phyloP scores from a whole-genome alignment of 2,888 invertebrate species.

The Ligdia adustata region DNA sequence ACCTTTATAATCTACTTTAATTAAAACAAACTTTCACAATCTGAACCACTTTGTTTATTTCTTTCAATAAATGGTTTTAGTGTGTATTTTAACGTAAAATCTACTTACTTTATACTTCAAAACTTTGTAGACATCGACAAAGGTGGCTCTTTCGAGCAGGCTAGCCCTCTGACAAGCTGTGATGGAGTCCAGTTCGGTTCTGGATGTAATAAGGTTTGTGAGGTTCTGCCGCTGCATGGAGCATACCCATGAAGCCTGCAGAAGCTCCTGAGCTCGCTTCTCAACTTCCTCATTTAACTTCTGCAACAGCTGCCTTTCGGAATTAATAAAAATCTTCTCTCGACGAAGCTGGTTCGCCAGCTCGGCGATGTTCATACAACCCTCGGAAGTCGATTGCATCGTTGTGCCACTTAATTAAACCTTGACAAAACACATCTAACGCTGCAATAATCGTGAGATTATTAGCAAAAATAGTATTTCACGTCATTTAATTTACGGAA shows the following conservation, averaged over 20 bases:
- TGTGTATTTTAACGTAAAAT: no score
- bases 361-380: conserved; percentile 79
- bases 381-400: conserved; percentile 79
- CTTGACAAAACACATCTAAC: conserved; percentile 49
- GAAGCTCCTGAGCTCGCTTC: conserved; percentile 79
- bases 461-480: conserved; percentile 48
- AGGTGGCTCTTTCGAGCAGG: conserved; percentile 78
- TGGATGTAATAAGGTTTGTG: conserved; percentile 89
- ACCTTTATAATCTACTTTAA: no score
- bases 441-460: conserved; percentile 29
- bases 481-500: conserved; percentile 52
- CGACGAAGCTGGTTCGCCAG: conserved; percentile 87
- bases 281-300: conserved; percentile 89
- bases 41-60: no score
- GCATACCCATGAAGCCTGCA: conserved; percentile 93
- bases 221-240: conserved; percentile 93
- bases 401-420: conserved; percentile 52
- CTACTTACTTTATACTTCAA: conserved; percentile 91
- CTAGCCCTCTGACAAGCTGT: conserved; percentile 88
- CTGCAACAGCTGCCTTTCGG: conserved; percentile 92
- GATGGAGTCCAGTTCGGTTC: conserved; percentile 90
- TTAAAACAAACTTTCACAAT: conserved; percentile 1
- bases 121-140: conserved; percentile 92
- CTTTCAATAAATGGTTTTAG: no score
- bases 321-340: conserved; percentile 94